A percentile compares a stretch with the other conserved stretches of the same genome.
phyloP scores from a whole-genome alignment of 2,113 vertebrate genomes.

The Conger conger region DNA sequence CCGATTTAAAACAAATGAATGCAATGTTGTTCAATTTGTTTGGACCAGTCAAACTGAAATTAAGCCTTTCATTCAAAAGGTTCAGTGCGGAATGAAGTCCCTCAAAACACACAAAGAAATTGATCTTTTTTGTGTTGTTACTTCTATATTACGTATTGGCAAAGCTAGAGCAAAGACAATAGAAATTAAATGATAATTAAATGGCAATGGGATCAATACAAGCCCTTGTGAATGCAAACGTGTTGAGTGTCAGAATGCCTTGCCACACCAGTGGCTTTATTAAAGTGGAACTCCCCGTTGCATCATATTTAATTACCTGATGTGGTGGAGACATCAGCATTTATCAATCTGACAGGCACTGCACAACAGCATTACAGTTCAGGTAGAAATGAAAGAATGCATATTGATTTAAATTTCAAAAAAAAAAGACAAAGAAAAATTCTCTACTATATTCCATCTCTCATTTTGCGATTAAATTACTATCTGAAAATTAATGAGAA shows the following conservation, averaged over 20 bases:
- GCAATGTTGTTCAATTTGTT: neutral
- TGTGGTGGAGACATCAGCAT: slow-evolving; percentile 19
- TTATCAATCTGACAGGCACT: slow-evolving; percentile 25
- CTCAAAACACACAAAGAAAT: neutral
- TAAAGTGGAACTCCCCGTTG: slow-evolving; percentile 21
- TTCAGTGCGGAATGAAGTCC: neutral
- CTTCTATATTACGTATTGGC: neutral
- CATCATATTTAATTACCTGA: slow-evolving; percentile 22
- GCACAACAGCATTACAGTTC: slow-evolving; percentile 7
- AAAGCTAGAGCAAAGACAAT: too few species aligned
- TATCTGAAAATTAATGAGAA: too few species aligned
- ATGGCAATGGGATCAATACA: slow-evolving; percentile 10
- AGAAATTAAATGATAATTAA: slow-evolving; percentile 3
- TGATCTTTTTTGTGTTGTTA: neutral
- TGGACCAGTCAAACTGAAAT: neutral
- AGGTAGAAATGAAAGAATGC: slow-evolving; percentile 17
- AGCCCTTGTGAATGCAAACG: neutral
- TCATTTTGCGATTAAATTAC: too few species aligned
- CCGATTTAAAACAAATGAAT: neutral
- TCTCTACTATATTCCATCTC: neutral
- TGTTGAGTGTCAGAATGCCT: slow-evolving; percentile 13
- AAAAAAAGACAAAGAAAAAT: neutral
- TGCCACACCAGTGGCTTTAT: slow-evolving; percentile 8
- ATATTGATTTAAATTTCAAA: slow-evolving; percentile 15
- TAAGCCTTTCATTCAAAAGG: neutral